phyloP scores from a whole-genome alignment of 2,113 vertebrate species.

The Syngnathus floridae region DNA sequence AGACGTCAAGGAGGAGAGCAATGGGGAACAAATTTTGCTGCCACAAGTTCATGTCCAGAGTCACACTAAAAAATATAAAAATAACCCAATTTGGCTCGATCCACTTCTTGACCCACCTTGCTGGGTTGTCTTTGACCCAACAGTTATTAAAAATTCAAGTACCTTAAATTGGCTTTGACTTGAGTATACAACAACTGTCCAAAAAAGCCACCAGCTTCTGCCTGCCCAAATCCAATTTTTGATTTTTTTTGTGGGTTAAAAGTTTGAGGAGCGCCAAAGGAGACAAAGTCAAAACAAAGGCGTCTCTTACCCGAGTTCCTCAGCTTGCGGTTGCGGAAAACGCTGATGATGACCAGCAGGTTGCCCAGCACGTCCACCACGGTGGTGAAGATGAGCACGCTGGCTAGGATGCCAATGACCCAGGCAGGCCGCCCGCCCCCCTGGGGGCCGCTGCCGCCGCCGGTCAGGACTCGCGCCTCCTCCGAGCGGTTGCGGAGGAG shows the following conservation, averaged over 20 bases:
- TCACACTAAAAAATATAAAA: too few relatives aligned
- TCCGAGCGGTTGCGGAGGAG: constrained; percentile 74
- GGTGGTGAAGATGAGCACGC: constrained; percentile 83
- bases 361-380: constrained; percentile 83
- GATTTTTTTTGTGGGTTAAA: neutral
- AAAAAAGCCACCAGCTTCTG: too few relatives aligned
- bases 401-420: constrained; percentile 75
- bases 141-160: too few relatives aligned
- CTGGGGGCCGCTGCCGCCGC: constrained; percentile 10
- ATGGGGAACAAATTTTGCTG: neutral
- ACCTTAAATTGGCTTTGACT: too few relatives aligned
- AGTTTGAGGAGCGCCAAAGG: neutral
- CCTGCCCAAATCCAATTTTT: too few relatives aligned
- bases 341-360: constrained; percentile 80
- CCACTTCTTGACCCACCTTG: too few relatives aligned
- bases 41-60: too few relatives aligned
- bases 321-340: constrained; percentile 84
- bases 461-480: constrained; percentile 51
- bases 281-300: neutral
- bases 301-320: constrained; percentile 78
- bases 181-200: too few relatives aligned
- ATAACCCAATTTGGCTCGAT: too few relatives aligned
- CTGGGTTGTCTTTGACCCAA: too few relatives aligned
- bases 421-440: constrained; percentile 68
- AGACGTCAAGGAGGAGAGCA: neutral